Percentiles rank a stretch among this genome's conserved stretches.
phyloP scores from a whole-genome alignment of 2,797 vertebrate species.

The Hipposideros larvatus region DNA sequence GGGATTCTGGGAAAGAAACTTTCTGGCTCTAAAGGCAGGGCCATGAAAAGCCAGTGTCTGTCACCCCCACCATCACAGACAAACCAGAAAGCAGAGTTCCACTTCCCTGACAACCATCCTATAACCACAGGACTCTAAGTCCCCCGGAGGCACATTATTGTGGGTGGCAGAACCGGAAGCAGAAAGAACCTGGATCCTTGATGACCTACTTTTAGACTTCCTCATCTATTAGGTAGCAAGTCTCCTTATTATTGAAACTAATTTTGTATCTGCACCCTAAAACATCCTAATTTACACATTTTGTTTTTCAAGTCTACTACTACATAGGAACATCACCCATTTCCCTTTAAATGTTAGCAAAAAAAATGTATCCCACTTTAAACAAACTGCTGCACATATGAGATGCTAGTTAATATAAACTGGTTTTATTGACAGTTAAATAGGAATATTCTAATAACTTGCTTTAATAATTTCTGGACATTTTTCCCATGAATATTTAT shows the following conservation, averaged over 20 bases:
- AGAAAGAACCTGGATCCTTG: neutral
- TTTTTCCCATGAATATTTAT: neutral
- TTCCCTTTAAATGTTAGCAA: neutral
- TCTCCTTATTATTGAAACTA: neutral
- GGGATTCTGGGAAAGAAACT: neutral
- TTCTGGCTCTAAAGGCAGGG: neutral
- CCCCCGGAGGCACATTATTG: neutral
- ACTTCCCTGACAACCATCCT: neutral
- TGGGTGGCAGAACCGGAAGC: neutral
- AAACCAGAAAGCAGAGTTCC: neutral
- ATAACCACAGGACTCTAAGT: neutral
- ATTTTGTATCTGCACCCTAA: neutral
- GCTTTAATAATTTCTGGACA: conserved; percentile 27
- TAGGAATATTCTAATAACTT: neutral
- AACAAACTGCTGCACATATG: neutral
- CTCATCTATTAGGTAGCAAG: neutral
- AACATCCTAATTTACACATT: neutral
- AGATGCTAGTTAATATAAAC: neutral
- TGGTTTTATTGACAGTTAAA: neutral
- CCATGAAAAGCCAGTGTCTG: neutral
- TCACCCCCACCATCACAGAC: neutral
- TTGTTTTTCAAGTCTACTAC: neutral
- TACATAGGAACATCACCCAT: neutral
- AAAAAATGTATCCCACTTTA: neutral
- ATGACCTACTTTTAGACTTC: neutral